phyloP scores from a whole-genome alignment of 2,888 invertebrate genomes.

The Synergus itoensis region DNA sequence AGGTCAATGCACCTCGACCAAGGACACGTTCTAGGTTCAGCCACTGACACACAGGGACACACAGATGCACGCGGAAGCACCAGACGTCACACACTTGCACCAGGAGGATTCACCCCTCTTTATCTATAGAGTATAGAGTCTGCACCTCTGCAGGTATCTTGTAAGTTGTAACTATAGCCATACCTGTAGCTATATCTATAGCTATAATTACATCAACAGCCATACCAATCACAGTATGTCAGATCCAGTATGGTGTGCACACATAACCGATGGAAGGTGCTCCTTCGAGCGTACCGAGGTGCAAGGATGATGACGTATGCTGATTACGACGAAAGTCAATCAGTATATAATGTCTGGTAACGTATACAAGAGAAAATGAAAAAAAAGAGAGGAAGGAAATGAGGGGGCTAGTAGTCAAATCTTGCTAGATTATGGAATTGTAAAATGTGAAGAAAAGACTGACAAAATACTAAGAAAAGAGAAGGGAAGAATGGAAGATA shows the following conservation, averaged over 20 bases:
- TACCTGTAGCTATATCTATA: too few relatives aligned
- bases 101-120: constrained; percentile 41
- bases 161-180: too few relatives aligned
- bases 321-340: too few relatives aligned
- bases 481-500: background rate
- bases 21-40: constrained; percentile 76
- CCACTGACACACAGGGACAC: constrained; percentile 53
- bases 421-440: background rate
- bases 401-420: background rate
- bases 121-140: background rate
- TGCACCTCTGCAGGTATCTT: too few relatives aligned
- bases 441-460: background rate
- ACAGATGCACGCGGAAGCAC: constrained; percentile 48
- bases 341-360: too few relatives aligned
- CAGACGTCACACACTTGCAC: constrained; percentile 48
- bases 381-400: background rate
- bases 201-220: too few relatives aligned
- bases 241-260: too few relatives aligned
- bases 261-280: too few relatives aligned
- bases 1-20: constrained; percentile 76
- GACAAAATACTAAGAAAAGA: background rate
- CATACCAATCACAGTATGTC: too few relatives aligned
- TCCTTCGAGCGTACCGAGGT: too few relatives aligned
- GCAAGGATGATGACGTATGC: too few relatives aligned
- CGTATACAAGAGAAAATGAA: too few relatives aligned